phyloP scores from a whole-genome alignment of 1,140 invertebrate species.

The Brachionus koreanus region DNA sequence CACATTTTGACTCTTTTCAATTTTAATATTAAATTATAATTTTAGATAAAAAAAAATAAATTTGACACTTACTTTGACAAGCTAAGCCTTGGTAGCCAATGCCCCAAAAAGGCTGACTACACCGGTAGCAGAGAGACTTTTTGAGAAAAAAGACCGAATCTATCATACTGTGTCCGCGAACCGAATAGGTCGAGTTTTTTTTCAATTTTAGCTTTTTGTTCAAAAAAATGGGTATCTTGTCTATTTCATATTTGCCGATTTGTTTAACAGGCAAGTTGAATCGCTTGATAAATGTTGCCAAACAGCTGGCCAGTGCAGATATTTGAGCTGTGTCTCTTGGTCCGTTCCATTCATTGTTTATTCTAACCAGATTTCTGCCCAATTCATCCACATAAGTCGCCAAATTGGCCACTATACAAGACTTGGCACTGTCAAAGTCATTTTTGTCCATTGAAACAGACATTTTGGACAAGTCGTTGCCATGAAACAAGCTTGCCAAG shows the following conservation, averaged over 20 bases:
- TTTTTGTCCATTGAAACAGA: background rate
- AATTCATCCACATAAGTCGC: background rate
- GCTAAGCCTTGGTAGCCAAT: slow-evolving; percentile 39
- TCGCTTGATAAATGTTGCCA: slow-evolving; percentile 30
- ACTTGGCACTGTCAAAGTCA: slow-evolving; percentile 2
- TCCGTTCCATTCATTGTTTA: slow-evolving; percentile 31
- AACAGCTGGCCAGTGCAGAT: background rate
- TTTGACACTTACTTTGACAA: slow-evolving; percentile 5
- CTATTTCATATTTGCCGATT: slow-evolving; percentile 14
- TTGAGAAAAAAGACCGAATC: background rate
- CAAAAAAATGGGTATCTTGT: slow-evolving; percentile 42
- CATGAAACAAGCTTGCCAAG: slow-evolving; percentile 11
- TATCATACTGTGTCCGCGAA: background rate
- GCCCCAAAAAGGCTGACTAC: slow-evolving; percentile 39
- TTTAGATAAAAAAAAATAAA: background rate
- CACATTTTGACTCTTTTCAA: slow-evolving; percentile 18
- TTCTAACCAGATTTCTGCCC: background rate
- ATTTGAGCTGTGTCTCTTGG: background rate
- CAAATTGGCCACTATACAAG: background rate
- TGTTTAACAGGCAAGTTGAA: slow-evolving; percentile 5
- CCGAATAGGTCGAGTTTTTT: background rate
- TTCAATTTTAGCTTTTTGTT: slow-evolving; percentile 19
- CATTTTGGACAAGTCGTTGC: background rate
- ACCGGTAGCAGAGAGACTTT: background rate
- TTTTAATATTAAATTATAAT: background rate